Base-by-base conservation (phyloP, 2,888 invertebrate genomes). In the Leptopilina drosophilae region DNA sequence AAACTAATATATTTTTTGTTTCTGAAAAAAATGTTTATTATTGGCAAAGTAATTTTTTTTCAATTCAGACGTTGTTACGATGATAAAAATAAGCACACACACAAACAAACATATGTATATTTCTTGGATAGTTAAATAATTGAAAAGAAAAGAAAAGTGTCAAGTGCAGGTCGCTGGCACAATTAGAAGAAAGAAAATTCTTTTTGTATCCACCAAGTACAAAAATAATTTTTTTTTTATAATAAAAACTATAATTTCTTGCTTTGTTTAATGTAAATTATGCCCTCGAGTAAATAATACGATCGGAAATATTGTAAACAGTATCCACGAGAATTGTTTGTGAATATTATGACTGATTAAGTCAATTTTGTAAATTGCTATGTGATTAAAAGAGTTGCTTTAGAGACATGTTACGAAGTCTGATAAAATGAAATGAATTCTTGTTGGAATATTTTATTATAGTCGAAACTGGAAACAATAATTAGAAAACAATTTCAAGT, bases 131-230 rank as follows among this genome's bases (percentile, higher is more conserved):
- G 64, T 53, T 81, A 64, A 76, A 81, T 77, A 78, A 76, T 79
- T 80, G 80, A 62, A 81, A 78, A 20, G 20, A 20, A 75, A 76
- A 84, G 82, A 76, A 80, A 66, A 79, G 85, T 88, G 87, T 84
- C 84, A 83, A 87, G 88, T 88, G 90, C 89, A 85, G 89, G 88
- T 78, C 88, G 83, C 88, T 86, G 84, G 84, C 87, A 88, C 86
- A 75, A 65, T 77, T 77, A 65, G 12, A 49, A 46, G 9, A 49
- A 49, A 49, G 11, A 64, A 80, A 49, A 62, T 81, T 80, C 66
- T 79, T 77, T 69, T 83, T 76, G 26, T 73, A 53, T 73, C 56
- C 69, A 53, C n/a, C n/a, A n/a, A 73, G 56, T 73, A 73, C 33
- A 73, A 56, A 26, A 73, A 7, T 56, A 53, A 53, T 73, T 73